Evolutionary conservation across 2,888 invertebrate species (phyloP), one percentile per base, ranked within the genome.

Genomic region (Andrena camellia): DNA sequence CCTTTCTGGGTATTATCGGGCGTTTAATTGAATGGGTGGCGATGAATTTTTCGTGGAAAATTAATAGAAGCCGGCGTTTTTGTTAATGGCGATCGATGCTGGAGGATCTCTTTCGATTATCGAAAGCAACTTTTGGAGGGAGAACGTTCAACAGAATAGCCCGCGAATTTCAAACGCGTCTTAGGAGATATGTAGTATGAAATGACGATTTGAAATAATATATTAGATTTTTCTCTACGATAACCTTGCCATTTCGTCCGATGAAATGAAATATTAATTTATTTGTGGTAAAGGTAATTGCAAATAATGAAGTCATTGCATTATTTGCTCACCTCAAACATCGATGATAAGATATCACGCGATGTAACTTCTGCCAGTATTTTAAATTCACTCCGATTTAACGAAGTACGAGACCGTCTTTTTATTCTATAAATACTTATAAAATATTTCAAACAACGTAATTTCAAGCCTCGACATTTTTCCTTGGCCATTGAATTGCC

Each of bases 51-150:
- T 7, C 31, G 5, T 26, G 8, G 6, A 7, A 2, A 7, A 3
- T 23, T 33, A 17, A 59, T 23, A 33, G 20, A 0, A 4, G 1
- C 17, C 5, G 8, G 20, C 10, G 48, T 10, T 3, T 2, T 33
- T 4, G 64, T 57, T 26, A n/a, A 50, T 66, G 26, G 23, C 26
- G 63, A 59, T 48, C 48, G 50, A 42, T 35, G 6, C 8, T 20
- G 35, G 20, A 13, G 59, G 42, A 50, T 74, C 67, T 54, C 77
- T 78, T 70, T 76, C 81, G 81, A 70, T 77, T 62, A 17, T 81
- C 64, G 62, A 67, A 42, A 48, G 74, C 29, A 62, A 17, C 50
- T 50, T 52, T 75, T 5, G 6, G 59, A 50, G 3, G 13, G 31
- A 8, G 13, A 7, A 13, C 50, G 48, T 62, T 10, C 10, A 33